phyloP scores from a whole-genome alignment of 2,113 vertebrate genomes.

The Chauna torquata region DNA sequence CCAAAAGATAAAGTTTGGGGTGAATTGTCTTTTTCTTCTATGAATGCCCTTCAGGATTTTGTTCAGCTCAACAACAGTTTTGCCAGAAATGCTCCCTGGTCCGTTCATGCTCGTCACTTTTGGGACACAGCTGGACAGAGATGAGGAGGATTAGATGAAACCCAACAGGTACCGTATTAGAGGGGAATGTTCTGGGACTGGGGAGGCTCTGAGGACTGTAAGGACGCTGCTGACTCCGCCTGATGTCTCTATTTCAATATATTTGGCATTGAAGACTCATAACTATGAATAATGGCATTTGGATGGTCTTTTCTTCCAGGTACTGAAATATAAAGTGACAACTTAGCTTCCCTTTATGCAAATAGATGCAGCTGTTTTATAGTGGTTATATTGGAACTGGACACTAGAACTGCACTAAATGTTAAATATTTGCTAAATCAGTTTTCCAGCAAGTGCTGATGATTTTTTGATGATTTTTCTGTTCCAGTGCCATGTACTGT shows the following conservation, averaged over 20 bases:
- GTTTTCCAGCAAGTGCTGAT: not conserved
- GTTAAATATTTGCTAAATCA: conserved; percentile 21
- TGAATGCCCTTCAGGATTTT: not conserved
- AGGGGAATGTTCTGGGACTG: not conserved
- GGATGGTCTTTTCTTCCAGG: not conserved
- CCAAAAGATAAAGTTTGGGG: not conserved
- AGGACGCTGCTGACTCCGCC: not conserved
- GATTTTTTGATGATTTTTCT: conserved; percentile 1
- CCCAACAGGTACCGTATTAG: not conserved
- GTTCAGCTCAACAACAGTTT: not conserved
- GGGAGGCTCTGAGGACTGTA: not conserved
- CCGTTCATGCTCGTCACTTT: not conserved
- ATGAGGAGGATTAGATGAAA: not conserved
- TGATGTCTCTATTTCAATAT: not conserved
- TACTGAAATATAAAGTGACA: not conserved
- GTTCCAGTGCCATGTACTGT: not conserved
- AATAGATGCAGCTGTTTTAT: not conserved
- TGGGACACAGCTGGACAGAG: not conserved
- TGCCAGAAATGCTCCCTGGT: not conserved
- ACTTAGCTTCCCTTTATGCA: not conserved
- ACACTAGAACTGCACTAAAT: not conserved
- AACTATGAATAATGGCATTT: not conserved
- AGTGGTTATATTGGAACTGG: not conserved
- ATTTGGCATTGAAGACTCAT: not conserved
- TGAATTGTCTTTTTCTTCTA: not conserved